Evolutionary conservation across 2,888 invertebrate genomes (phyloP), one percentile per base, ranked within the genome.

Genomic region (Lepeophtheirus nordmannii): DNA sequence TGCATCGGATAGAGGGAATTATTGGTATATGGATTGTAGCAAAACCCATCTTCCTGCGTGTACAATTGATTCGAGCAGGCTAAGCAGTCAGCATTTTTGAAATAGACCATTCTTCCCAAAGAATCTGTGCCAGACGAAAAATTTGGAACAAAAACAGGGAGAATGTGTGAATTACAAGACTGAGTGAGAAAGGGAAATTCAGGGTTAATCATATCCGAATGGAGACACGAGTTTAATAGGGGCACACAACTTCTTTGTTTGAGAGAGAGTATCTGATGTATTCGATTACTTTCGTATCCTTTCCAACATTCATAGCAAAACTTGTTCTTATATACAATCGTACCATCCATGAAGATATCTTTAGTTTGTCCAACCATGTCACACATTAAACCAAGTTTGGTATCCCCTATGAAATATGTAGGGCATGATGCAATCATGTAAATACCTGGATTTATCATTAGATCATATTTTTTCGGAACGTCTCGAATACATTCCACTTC

Each of bases 291-390:
- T 38, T 38, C 17, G 17, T 60, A 23, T 17, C 37, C 30, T 60
- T 22, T 23, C 60, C 60, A 60, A 37, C 60, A 60, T 60, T 60
- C 12, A 20, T 60, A 30, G 30, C 60, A 60, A 60, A 60, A 60
- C 10, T 38, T 37, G 7, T 60, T 60, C 22, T 60, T 60, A 30
- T 38, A 60, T 17, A 23, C 17, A 23, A 60, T 10, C 8, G 30
- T 8, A 7, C 38, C 60, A 11, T 60, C 60, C 23, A 17, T n/a
- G 14, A 60, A 14, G 8, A 38, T 22, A 17, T 60, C 17, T 10
- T 22, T 60, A 17, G 38, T 7, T 10, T 60, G 22, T 10, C 38
- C 37, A 14, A 60, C 37, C 10, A 60, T 22, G 37, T 60, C 60
- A 14, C 60, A 60, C 60, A 60, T 60, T 20, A 38, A n/a, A 17